Evolutionary conservation across 2,888 invertebrate species (phyloP).

Genomic region (Leptinotarsa rubiginosa): DNA sequence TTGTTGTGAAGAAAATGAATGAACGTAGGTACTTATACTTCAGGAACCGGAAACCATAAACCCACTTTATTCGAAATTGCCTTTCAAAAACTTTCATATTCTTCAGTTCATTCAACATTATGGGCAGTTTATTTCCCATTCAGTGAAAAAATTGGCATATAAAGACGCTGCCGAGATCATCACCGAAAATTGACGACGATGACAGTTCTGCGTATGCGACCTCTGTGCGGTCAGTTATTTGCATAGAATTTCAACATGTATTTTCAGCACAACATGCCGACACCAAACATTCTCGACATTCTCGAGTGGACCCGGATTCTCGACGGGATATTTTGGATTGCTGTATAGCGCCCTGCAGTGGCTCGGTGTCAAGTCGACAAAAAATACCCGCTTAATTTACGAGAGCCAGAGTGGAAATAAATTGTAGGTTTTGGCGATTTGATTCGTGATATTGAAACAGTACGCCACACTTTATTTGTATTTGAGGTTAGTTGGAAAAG

Average conservation of each 20-base stretch:
- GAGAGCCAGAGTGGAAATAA: conserved; percentile 12
- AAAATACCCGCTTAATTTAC: conserved; percentile 17
- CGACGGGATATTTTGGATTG: conserved; percentile 45
- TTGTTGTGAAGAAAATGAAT: no score
- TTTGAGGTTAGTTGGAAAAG: neutral
- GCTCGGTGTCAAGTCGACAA: conserved; percentile 30
- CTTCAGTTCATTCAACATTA: neutral
- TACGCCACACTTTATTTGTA: neutral
- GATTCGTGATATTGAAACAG: neutral
- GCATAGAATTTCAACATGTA: conserved; percentile 46
- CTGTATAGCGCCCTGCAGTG: conserved; percentile 37
- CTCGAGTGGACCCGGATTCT: conserved; percentile 47
- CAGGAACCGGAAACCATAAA: no score
- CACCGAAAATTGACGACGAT: neutral
- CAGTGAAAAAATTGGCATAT: neutral
- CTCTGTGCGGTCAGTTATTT: conserved; percentile 30
- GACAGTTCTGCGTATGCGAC: neutral
- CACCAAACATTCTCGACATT: conserved; percentile 47
- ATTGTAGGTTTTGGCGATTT: neutral
- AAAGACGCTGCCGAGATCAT: neutral
- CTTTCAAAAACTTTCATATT: neutral
- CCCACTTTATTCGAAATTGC: no score
- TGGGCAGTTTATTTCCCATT: neutral
- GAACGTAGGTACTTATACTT: no score
- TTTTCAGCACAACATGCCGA: conserved; percentile 46